phyloP scores from a whole-genome alignment of 2,797 vertebrate species.

The Myotis daubentonii region DNA sequence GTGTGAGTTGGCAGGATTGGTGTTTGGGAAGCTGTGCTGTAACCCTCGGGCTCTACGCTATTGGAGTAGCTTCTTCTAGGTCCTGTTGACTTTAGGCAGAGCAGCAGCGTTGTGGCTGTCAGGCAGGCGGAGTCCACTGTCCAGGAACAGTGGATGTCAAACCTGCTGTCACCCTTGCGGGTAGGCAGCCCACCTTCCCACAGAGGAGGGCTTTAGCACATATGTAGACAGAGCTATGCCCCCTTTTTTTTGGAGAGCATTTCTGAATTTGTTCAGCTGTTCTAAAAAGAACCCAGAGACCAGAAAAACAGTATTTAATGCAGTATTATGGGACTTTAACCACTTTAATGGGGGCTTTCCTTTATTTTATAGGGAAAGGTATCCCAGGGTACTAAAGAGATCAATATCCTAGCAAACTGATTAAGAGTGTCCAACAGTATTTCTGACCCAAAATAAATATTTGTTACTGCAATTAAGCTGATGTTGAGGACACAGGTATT shows the following conservation, averaged over 20 bases:
- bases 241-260: background rate
- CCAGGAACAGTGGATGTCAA: background rate
- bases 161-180: background rate
- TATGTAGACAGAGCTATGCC: too few relatives aligned
- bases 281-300: background rate
- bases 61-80: too few relatives aligned
- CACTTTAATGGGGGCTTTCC: background rate
- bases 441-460: background rate
- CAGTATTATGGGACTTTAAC: background rate
- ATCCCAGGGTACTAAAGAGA: background rate
- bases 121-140: too few relatives aligned
- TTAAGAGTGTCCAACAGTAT: background rate
- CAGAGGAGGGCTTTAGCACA: too few relatives aligned
- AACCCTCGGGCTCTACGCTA: too few relatives aligned
- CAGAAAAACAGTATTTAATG: background rate
- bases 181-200: background rate
- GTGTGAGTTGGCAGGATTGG: fast-evolving
- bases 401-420: background rate
- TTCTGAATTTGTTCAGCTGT: background rate
- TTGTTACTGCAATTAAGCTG: background rate
- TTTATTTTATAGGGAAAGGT: too few relatives aligned
- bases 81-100: background rate
- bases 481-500: background rate
- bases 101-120: fast-evolving
- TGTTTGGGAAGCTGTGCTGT: background rate